Base-by-base conservation (phyloP, 1,140 invertebrate species). In the Theocolax elegans region DNA sequence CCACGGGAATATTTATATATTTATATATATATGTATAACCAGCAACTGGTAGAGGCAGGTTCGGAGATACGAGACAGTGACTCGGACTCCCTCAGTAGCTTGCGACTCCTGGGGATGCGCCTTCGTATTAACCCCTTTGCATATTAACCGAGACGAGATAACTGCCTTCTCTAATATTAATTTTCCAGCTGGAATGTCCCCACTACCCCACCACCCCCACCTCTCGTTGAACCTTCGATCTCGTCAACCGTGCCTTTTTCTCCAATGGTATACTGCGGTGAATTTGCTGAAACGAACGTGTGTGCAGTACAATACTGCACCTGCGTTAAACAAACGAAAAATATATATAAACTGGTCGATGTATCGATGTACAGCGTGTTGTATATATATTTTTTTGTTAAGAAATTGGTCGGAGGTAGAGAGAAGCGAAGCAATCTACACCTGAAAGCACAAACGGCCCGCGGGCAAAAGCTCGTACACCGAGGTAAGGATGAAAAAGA, bases 81-180 rank as follows among this genome's bases (percentile, higher is more conserved):
- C 42, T 15, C 12, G 3, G 8, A 10, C 42, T 15, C 42, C n/a
- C 10, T 44, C 4, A 15, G 74, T 75, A 78, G 77, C 79, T 80
- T 83, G 80, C 78, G 78, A 79, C 77, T 81, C 79, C 78, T 79
- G 51, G 69, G 78, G 79, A 79, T 76, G 60, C 77, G 75, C 75
- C 77, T 81, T 80, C 77, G 75, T 81, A 80, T 81, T 81, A 83
- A 81, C 49, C 77, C 75, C 73, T 80, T 35, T 81, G 77, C 76
- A 79, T 80, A 78, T 77, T 80, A 77, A 79, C 70, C 76, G 71
- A n/a, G n/a, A 29, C 72, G 69, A 73, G 71, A 76, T 81, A 81
- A 83, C 76, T 77, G 76, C 71, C 74, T 77, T 75, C 74, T 79
- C 72, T 76, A 79, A 80, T 79, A 80, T 82, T 80, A 58, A 71